Evolutionary conservation across 2,888 invertebrate species (phyloP).

Genomic region (Schizaphis graminum): DNA sequence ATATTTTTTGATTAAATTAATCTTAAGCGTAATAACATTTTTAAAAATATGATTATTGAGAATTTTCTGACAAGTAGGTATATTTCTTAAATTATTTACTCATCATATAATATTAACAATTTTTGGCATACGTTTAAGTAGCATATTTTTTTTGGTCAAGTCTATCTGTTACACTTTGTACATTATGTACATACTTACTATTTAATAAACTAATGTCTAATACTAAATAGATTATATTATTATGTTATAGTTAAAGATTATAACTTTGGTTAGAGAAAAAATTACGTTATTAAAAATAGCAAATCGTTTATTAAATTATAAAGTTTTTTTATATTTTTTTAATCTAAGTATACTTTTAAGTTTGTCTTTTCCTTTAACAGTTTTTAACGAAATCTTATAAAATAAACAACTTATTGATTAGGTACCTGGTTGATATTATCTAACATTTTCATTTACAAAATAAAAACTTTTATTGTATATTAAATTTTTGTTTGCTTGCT

Average conservation of each 20-base stretch:
- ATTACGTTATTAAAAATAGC: not conserved
- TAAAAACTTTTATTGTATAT: not conserved
- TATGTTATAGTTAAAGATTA: not conserved
- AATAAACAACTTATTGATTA: conserved; percentile 35
- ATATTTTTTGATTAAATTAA: too few species aligned
- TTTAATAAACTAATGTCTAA: not conserved
- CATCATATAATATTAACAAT: too few species aligned
- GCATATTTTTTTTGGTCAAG: too few species aligned
- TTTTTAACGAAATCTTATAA: not conserved
- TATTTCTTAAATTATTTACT: too few species aligned
- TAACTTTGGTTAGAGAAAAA: not conserved
- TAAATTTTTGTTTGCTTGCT: not conserved
- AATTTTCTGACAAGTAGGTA: too few species aligned
- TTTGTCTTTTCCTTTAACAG: not conserved
- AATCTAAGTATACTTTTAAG: not conserved
- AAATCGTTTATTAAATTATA: not conserved
- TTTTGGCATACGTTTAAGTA: too few species aligned
- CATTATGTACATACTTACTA: too few species aligned
- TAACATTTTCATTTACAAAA: not conserved
- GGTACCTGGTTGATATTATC: not conserved
- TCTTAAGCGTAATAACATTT: too few species aligned
- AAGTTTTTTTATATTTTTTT: not conserved
- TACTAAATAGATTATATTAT: not conserved
- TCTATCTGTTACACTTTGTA: too few species aligned
- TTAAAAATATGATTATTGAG: too few species aligned